A percentile compares a stretch with the other conserved stretches of the same genome.
Conservation (phyloP, 2,888 invertebrate species). For the Lithodes maja region DNA sequence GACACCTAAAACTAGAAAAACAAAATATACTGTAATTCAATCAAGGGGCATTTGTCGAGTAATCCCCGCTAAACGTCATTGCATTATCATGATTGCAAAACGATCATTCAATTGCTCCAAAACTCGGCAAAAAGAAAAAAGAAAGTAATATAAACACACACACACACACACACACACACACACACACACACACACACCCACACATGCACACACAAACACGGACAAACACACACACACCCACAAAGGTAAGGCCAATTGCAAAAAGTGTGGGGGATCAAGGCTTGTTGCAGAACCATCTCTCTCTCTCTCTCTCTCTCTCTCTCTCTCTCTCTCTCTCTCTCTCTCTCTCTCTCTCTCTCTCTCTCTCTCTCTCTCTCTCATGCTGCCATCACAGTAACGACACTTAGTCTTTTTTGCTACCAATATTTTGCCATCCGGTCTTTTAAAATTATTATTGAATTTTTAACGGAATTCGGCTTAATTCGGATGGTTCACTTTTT, state of each 20-base stretch:
- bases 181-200: too few relatives aligned
- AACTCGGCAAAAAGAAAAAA: neutral
- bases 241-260: neutral
- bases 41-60: neutral
- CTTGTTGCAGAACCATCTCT: neutral
- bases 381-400: neutral
- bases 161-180: too few relatives aligned
- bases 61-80: neutral
- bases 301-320: neutral
- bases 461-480: neutral
- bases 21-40: neutral
- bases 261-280: neutral
- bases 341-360: neutral
- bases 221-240: neutral
- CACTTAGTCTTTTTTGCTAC: neutral
- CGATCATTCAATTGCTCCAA: neutral
- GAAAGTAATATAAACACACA: too few relatives aligned
- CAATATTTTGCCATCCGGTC: neutral
- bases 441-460: neutral
- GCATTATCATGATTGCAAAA: constrained; percentile 1
- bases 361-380: neutral
- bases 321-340: neutral
- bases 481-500: neutral
- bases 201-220: too few relatives aligned
- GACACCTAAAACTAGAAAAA: neutral